Evolutionary conservation across 1,140 invertebrate genomes (phyloP).

Genomic region (Bombus superbus): DNA sequence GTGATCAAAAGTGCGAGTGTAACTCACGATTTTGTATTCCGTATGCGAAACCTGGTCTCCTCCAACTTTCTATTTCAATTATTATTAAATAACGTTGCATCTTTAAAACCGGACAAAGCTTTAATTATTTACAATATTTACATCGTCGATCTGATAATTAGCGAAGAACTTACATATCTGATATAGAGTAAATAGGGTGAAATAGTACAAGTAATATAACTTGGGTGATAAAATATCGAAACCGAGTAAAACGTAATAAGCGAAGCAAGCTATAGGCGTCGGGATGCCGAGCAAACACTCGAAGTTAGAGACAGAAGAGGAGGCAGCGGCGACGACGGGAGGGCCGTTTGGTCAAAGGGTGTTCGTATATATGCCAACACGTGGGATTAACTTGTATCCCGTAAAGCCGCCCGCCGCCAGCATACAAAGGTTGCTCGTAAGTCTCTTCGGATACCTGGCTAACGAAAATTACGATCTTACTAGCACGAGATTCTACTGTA

Average conservation of each 20-base stretch:
- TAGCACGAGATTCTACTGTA: slow-evolving; percentile 70
- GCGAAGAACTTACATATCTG: fast-evolving
- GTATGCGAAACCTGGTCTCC: background rate
- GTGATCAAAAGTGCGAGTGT: background rate
- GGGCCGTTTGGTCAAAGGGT: slow-evolving; percentile 56
- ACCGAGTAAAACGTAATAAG: background rate
- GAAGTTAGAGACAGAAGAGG: slow-evolving; percentile 18
- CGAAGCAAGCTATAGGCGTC: background rate
- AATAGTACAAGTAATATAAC: fast-evolving
- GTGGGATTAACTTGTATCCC: slow-evolving; percentile 79
- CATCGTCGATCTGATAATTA: fast-evolving
- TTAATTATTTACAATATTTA: too few species aligned
- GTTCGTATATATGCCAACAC: slow-evolving; percentile 63
- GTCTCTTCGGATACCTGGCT: slow-evolving; percentile 76
- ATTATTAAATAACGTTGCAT: background rate
- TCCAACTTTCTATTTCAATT: background rate
- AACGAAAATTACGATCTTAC: slow-evolving; percentile 78
- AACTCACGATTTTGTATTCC: background rate
- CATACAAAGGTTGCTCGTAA: slow-evolving; percentile 76
- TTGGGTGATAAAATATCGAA: fast-evolving
- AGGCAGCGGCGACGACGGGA: background rate
- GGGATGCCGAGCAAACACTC: slow-evolving; percentile 16
- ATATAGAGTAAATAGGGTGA: fast-evolving
- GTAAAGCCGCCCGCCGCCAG: slow-evolving; percentile 71
- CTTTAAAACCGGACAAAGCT: background rate